These are phyloP conservation scores for Parnassius apollo DNA, from an alignment of 2,888 invertebrate genomes.

Conservation along the genomic window DNA sequence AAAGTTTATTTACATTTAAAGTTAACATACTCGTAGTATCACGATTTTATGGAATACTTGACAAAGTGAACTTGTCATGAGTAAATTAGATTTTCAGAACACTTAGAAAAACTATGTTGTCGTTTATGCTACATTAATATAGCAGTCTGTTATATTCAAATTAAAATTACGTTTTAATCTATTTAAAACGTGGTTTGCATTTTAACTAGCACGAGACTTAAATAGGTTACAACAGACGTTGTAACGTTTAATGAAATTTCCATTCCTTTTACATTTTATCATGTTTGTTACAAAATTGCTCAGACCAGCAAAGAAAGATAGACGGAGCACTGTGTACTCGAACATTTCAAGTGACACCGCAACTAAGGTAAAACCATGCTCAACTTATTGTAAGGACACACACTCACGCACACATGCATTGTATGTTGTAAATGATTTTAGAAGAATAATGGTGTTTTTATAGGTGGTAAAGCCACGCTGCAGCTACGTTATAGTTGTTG, in stretches of 20 bases:
- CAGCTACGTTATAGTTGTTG: too few species aligned
- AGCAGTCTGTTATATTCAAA: slow-evolving; percentile 5
- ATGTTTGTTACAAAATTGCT: neutral
- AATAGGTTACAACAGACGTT: slow-evolving; percentile 7
- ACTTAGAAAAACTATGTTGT: neutral
- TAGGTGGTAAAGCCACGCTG: too few species aligned
- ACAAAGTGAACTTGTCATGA: slow-evolving; percentile 1
- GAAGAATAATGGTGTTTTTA: too few species aligned
- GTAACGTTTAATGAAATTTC: slow-evolving; percentile 11
- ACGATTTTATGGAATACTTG: slow-evolving; percentile 22
- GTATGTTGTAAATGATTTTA: too few species aligned
- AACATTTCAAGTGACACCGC: too few species aligned
- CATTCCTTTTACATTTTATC: slow-evolving; percentile 19
- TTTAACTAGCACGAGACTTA: slow-evolving; percentile 18
- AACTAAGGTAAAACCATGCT: too few species aligned
- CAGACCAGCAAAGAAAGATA: too few species aligned
- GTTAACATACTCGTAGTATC: slow-evolving; percentile 18
- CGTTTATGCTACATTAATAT: slow-evolving; percentile 7
- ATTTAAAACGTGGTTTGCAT: slow-evolving; percentile 11
- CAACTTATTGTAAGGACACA: too few species aligned
- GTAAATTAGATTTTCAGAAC: neutral
- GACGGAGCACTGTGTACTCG: too few species aligned
- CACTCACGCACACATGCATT: too few species aligned
- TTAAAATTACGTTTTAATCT: slow-evolving; percentile 15
- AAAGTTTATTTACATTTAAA: slow-evolving; percentile 27